Percentiles rank a stretch among this genome's conserved stretches.
These are phyloP conservation scores for Epinephelus cyanopodus DNA, from an alignment of 2,113 vertebrate genomes.

Conservation along the genomic window DNA sequence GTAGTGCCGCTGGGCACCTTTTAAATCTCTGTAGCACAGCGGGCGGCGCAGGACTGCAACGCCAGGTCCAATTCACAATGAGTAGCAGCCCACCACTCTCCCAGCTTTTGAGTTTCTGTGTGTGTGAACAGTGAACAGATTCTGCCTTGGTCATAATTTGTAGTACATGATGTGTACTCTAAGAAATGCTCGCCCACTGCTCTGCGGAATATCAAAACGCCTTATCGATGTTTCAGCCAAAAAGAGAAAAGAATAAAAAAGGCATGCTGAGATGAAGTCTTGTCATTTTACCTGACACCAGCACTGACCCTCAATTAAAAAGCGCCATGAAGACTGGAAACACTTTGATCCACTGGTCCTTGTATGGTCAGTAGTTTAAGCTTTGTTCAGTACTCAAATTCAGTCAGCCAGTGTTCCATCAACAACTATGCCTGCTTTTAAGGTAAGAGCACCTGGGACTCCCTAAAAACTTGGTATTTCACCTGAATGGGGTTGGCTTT, in stretches of 20 bases:
- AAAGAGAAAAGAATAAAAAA: background rate
- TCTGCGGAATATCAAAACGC: slow-evolving; percentile 2
- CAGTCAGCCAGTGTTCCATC: background rate
- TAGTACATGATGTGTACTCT: background rate
- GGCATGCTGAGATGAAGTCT: background rate
- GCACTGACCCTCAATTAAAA: slow-evolving; percentile 15
- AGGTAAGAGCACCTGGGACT: too few relatives aligned
- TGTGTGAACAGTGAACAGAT: background rate
- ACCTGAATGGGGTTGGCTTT: too few relatives aligned
- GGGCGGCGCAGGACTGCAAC: background rate
- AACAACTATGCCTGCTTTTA: background rate
- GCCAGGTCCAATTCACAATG: background rate
- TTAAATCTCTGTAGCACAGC: background rate
- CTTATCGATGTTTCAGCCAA: background rate
- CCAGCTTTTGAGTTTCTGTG: background rate
- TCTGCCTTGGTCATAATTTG: background rate
- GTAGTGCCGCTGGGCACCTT: background rate
- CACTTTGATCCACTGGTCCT: background rate
- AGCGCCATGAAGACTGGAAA: background rate
- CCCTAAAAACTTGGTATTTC: too few relatives aligned
- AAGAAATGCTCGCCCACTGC: background rate
- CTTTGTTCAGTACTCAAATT: background rate
- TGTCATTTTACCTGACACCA: slow-evolving; percentile 10
- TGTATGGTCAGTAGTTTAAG: slow-evolving; percentile 16
- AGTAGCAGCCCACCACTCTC: background rate